Evolutionary conservation across 2,113 vertebrate genomes (phyloP).

Genomic region (Indicator maculatus): DNA sequence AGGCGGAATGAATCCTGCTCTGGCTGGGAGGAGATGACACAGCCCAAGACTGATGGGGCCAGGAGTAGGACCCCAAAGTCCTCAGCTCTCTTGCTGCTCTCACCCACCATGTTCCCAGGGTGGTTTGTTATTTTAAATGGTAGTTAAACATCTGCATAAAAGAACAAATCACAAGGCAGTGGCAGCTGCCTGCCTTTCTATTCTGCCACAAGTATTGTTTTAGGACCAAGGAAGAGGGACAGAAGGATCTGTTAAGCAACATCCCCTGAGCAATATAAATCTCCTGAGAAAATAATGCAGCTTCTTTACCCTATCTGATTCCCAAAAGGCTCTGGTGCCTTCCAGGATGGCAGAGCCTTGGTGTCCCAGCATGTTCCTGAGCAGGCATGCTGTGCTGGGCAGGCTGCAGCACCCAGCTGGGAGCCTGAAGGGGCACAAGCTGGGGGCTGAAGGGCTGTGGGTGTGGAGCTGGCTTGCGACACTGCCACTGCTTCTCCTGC

Average conservation of each 20-base stretch:
- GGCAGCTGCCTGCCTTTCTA: slow-evolving; percentile 20
- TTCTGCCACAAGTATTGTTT: slow-evolving; percentile 52
- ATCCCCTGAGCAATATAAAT: slow-evolving; percentile 44
- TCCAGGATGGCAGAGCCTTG: fast-evolving
- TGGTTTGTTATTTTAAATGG: not conserved
- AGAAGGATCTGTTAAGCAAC: slow-evolving; percentile 48
- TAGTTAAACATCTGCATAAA: slow-evolving; percentile 45
- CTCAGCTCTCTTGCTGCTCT: not conserved
- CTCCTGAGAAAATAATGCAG: slow-evolving; percentile 46
- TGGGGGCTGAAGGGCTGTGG: not conserved
- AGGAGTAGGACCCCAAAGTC: not conserved
- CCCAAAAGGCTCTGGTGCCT: slow-evolving; percentile 5
- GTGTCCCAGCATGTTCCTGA: not conserved
- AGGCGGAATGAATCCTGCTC: not conserved
- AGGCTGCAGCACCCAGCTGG: not conserved
- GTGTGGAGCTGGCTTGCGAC: not conserved
- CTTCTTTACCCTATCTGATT: slow-evolving; percentile 25
- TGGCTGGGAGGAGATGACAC: not conserved
- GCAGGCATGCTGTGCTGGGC: slow-evolving; percentile 4
- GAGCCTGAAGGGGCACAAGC: not conserved
- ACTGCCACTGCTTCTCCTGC: not conserved
- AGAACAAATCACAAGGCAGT: slow-evolving; percentile 24
- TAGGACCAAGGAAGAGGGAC: not conserved
- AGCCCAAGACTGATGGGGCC: not conserved
- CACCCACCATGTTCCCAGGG: not conserved